Evolutionary conservation across 2,797 vertebrate species (phyloP).

Genomic region (Liasis olivaceus): DNA sequence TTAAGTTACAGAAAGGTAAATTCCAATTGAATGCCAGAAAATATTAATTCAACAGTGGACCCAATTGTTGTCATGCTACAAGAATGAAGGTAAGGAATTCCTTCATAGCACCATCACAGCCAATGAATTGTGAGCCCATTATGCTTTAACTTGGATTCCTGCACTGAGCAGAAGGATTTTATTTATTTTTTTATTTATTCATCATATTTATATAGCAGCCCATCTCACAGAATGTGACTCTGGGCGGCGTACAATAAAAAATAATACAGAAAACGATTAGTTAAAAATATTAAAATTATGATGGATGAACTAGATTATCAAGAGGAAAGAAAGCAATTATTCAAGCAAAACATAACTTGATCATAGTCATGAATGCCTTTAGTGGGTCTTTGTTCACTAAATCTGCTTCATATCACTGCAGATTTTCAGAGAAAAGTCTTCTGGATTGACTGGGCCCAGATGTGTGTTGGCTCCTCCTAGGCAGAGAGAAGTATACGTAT

Average conservation of each 20-base stretch:
- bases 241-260: not conserved
- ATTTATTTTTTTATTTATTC: not conserved
- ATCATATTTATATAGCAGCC: not conserved
- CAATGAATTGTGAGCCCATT: not conserved
- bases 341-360: not conserved
- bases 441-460: not conserved
- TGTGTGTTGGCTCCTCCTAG: not conserved
- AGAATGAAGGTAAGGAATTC: no score
- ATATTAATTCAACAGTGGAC: not conserved
- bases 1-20: not conserved
- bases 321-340: not conserved
- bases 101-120: no score
- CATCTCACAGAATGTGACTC: not conserved
- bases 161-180: not conserved
- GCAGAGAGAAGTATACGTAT: not conserved
- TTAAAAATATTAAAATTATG: not conserved
- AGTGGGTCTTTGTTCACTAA: not conserved
- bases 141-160: not conserved
- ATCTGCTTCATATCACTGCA: not conserved
- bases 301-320: not conserved
- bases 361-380: not conserved
- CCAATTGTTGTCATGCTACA: not conserved
- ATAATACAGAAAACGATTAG: not conserved
- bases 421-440: not conserved
- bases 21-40: not conserved